Evolutionary conservation across 2,113 vertebrate species (phyloP).

Genomic region (Oriolus oriolus): DNA sequence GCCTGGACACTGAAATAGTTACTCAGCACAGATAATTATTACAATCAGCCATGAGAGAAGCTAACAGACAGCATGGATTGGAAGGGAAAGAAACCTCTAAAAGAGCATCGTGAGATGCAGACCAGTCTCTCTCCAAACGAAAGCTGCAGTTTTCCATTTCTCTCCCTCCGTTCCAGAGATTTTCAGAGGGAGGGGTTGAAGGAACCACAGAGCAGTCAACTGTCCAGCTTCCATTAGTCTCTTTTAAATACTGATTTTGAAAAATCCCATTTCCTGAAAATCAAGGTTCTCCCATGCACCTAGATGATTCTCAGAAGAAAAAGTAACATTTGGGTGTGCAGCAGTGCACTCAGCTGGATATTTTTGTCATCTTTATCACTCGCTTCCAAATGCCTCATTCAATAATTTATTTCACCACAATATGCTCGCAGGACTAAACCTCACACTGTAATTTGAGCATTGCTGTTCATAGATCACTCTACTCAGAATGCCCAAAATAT

Average conservation of each 20-base stretch:
- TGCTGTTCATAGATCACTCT: neutral
- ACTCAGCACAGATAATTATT: neutral
- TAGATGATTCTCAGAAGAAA: neutral
- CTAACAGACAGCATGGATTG: neutral
- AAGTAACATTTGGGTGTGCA: neutral
- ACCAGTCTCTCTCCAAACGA: neutral
- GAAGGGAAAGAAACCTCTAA: neutral
- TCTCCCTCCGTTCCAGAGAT: neutral
- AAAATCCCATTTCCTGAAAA: neutral
- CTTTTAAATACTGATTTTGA: neutral
- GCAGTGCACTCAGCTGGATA: neutral
- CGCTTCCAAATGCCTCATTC: neutral
- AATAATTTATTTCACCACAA: neutral
- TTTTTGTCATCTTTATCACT: neutral
- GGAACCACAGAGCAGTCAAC: neutral
- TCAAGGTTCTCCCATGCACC: neutral
- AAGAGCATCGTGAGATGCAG: neutral
- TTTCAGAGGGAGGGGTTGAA: neutral
- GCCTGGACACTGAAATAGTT: neutral
- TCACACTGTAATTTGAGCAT: neutral
- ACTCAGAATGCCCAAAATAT: neutral
- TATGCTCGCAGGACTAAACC: neutral
- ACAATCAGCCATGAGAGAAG: neutral
- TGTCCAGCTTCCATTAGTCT: neutral
- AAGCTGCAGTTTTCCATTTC: neutral